Base-by-base conservation (phyloP, 2,888 invertebrate species). In the Ormyrus labotus region DNA sequence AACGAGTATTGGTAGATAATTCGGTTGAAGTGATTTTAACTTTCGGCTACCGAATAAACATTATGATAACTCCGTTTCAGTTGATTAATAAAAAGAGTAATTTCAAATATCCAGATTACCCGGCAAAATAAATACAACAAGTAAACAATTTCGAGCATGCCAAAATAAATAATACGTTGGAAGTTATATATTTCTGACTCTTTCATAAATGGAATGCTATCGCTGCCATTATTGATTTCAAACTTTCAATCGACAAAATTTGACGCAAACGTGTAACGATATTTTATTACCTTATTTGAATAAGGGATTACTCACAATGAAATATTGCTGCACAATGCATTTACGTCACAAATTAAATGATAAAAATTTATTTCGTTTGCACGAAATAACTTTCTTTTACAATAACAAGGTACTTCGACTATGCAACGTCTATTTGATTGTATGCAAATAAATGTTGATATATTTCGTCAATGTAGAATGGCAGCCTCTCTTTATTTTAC, bases 81-180 rank as follows among this genome's bases (percentile, higher is more conserved):
- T 19, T 4, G 7, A 48, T 6, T 4, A 70, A 70, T 58, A 13
- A 70, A 70, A 58, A n/a, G 57, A 58, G 8, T 58, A 48, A 57
- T 51, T 13, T 61, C 61, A 45, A 58, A 63, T 47, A 64, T 73
- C 55, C 63, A 55, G 63, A 47, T 53, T 53, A 73, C 55, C 19
- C 19, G 19, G 19, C 1, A 19, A 19, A 19, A 19, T 19, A 19
- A 19, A 19, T 19, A 19, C 19, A 19, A 19, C 19, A 19, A 19
- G 19, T 1, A 19, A 19, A 19, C 19, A 19, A 19, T 19, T 19
- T 19, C 19, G 34, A 13, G 6, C 19, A n/a, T 19, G 55, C 13
- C 9, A 73, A 63, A 63, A 73, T 64, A 73, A 73, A 73, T 73
- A 73, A 73, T 19, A 19, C 13, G 61, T 53, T 51, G 34, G 60